Conservation (phyloP, 2,888 invertebrate genomes). For the Sphecodes monilicornis region DNA sequence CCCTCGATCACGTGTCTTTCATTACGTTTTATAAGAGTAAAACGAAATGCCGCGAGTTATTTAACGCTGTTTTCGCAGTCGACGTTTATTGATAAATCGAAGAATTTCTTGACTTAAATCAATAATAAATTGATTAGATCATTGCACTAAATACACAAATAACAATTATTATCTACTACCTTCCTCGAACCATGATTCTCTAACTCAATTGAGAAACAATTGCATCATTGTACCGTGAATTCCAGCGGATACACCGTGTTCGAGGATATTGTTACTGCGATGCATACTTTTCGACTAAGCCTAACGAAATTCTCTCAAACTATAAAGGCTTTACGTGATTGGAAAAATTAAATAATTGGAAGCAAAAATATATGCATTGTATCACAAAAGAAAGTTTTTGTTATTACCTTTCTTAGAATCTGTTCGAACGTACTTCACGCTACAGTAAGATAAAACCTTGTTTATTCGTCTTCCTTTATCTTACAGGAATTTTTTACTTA, state of each 20-base stretch:
- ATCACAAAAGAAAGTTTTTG: conserved; percentile 10
- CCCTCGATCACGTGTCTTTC: neutral
- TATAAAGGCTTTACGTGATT: neutral
- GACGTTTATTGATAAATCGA: conserved; percentile 14
- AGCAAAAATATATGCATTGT: neutral
- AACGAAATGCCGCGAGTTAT: neutral
- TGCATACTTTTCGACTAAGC: neutral
- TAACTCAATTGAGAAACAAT: neutral
- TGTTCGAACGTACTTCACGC: conserved; percentile 13
- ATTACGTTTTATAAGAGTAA: neutral
- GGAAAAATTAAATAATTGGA: conserved; percentile 10
- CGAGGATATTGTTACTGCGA: neutral
- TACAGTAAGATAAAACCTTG: conserved; percentile 44
- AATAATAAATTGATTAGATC: conserved; percentile 9
- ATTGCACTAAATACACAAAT: conserved; percentile 28
- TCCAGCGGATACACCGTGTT: neutral
- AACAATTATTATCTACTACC: neutral
- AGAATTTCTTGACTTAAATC: conserved; percentile 13
- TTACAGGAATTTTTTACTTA: conserved; percentile 57
- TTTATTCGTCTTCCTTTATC: conserved; percentile 47
- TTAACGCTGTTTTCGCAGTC: neutral
- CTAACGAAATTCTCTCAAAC: neutral
- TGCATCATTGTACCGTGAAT: neutral
- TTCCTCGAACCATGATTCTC: neutral
- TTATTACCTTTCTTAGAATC: neutral